Evolutionary conservation across 2,888 invertebrate species (phyloP), one percentile per base, ranked within the genome.

Genomic region (Agonopterix alstromeriana): DNA sequence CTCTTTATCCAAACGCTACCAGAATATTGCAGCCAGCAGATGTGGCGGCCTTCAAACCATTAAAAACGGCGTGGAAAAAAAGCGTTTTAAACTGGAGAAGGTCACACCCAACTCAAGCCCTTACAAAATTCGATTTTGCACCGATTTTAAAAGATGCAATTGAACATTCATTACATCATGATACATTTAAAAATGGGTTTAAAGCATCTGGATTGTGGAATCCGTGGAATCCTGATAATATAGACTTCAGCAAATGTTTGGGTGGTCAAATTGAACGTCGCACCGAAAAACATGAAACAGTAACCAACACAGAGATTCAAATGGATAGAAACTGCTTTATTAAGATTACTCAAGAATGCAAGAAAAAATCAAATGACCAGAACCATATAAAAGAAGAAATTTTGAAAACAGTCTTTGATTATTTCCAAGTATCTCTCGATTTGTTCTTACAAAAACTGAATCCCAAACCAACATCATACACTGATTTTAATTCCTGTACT

Each of bases 1-100:
- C 64, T 3, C 48, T 66, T 0, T 61, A 57, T 27, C 63, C 60
- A 0, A 62, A 62, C 36, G 49, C 51, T 9, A 61, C 62, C 5
- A 48, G 60, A 42, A 8, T 63, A 9, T 35, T 63, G 12, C 63
- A 63, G 36, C 60, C 63, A 14, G 57, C 60, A 3, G 63, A 63
- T 36, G 59, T 63, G 0, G 43, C 60, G 11, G 61, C 59, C 8
- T 64, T 64, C 41, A 57, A 46, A 17, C 57, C 60, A 8, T 46
- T 64, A 2, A 60, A 64, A 57, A 41, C 38, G 36, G 51, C 17
- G 38, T 63, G 63, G 63, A 49, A 53, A 42, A 47, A 56, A 48
- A 46, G n/a, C n/a, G n/a, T n/a, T n/a, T n/a, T 58, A 5, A 42
- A 58, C 40, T 61, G 58, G 64, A 42, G 56, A 8, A 47, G 53